These are phyloP conservation scores for Lepidothrix coronata DNA, from an alignment of 2,113 vertebrate species.

Conservation along the genomic window DNA sequence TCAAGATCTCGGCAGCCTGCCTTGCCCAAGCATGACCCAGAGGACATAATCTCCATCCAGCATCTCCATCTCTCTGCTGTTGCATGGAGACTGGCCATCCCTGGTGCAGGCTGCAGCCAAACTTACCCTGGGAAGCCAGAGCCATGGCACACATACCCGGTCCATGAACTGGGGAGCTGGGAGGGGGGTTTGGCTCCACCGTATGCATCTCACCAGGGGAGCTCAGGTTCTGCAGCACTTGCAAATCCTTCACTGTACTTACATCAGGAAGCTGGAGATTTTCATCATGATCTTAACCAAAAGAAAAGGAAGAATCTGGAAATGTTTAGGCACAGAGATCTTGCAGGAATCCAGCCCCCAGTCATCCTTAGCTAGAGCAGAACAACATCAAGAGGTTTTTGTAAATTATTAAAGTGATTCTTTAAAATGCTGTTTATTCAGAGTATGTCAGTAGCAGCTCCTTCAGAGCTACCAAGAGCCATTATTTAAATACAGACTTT, in stretches of 20 bases:
- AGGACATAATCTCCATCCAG: background rate
- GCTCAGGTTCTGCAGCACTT: fast-evolving
- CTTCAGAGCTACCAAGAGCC: background rate
- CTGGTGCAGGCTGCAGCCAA: background rate
- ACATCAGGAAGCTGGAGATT: background rate
- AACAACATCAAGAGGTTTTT: background rate
- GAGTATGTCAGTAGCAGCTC: background rate
- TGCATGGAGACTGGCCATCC: background rate
- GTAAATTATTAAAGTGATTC: background rate
- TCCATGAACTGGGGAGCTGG: background rate
- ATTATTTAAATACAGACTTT: background rate
- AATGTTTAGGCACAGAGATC: background rate
- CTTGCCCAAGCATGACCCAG: background rate
- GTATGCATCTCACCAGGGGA: background rate
- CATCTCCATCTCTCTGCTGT: background rate
- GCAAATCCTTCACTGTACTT: background rate
- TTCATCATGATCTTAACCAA: background rate
- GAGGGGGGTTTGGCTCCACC: fast-evolving
- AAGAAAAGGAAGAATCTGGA: background rate
- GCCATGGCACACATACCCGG: background rate
- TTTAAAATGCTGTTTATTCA: background rate
- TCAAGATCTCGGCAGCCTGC: background rate
- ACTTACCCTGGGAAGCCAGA: background rate
- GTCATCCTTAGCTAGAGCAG: background rate
- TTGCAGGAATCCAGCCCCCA: background rate